Base-by-base conservation (phyloP, 2,113 vertebrate genomes). In the Illadopsis cleaveri region DNA sequence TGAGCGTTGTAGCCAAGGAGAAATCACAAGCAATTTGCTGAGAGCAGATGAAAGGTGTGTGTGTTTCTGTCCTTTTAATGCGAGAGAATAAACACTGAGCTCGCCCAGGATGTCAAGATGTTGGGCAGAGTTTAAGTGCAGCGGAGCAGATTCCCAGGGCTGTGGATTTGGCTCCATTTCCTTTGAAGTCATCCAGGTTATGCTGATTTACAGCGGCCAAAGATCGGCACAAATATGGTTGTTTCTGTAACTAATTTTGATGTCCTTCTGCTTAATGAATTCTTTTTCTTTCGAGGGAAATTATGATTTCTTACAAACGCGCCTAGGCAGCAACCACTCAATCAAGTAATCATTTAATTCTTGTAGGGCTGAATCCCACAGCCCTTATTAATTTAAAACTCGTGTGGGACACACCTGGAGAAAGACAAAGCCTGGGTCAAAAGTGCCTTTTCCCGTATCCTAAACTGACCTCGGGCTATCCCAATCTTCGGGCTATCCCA, bases 41-140 rank as follows among this genome's bases (percentile, higher is more conserved):
- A 53, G 69, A 93, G 93, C 60, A 45, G 94, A 92, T 89, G 96
- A 94, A 88, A 94, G 80, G 83, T 94, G 70, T 48, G 47, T 48
- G 47, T 48, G 47, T 38, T 90, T 82, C 40, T 82, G 51, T 75
- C 51, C 37, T 92, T 95, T 89, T 17, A 84, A 2, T 4, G 76
- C 9, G 12, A 56, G 44, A 83, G 82, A 86, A 96, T 53, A 37
- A 71, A 20, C 61, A 2, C 56, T 4, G 15, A 45, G 10, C 76
- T 66, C 83, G 12, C 45, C 0, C 8, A 14, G 70, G n/a, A 24
- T 54, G 82, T 81, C 88, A 45, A 89, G 93, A 40, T 86, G 76
- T 19, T 72, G 78, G 82, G 93, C 70, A 85, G 81, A 45, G 78
- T 86, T 95, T 48, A 78, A 71, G 88, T 0, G 33, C 64, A 22